Evolutionary conservation across 2,113 vertebrate genomes (phyloP).

Genomic region (Misgurnus mizolepis): DNA sequence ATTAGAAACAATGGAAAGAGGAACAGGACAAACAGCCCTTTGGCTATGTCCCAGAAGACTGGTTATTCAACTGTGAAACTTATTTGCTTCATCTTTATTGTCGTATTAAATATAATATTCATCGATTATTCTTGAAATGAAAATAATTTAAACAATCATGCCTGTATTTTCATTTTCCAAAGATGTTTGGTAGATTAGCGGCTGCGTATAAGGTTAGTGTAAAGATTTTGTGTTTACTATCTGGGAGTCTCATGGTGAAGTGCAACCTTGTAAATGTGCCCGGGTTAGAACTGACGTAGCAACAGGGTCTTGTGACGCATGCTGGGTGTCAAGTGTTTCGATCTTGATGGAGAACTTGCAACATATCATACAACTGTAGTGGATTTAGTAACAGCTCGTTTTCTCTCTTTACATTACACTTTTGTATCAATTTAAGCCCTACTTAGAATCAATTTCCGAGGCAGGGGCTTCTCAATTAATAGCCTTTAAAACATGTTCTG

Average conservation of each 20-base stretch:
- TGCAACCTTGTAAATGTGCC: slow-evolving; percentile 61
- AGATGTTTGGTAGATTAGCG: not conserved
- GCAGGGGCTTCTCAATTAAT: too few relatives aligned
- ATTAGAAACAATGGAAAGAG: slow-evolving; percentile 58
- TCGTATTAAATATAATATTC: too few relatives aligned
- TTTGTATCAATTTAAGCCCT: not conserved
- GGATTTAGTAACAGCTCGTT: slow-evolving; percentile 54
- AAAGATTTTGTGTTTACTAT: not conserved
- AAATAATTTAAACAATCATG: not conserved
- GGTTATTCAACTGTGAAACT: slow-evolving; percentile 25
- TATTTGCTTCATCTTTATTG: not conserved
- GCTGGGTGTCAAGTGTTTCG: slow-evolving; percentile 63
- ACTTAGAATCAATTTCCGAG: not conserved
- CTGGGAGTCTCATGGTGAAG: not conserved
- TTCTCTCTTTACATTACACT: not conserved
- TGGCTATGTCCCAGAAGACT: slow-evolving; percentile 38
- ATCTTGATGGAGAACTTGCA: slow-evolving; percentile 62
- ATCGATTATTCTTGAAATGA: not conserved
- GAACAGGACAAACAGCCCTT: slow-evolving; percentile 30
- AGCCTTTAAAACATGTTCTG: too few relatives aligned
- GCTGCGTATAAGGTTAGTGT: not conserved
- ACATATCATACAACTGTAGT: slow-evolving; percentile 64
- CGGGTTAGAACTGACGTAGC: slow-evolving; percentile 67
- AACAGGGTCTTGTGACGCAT: slow-evolving; percentile 67
- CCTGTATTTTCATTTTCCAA: not conserved